phyloP scores from a whole-genome alignment of 2,797 vertebrate genomes.

The Acrossocheilus wenchowensis region DNA sequence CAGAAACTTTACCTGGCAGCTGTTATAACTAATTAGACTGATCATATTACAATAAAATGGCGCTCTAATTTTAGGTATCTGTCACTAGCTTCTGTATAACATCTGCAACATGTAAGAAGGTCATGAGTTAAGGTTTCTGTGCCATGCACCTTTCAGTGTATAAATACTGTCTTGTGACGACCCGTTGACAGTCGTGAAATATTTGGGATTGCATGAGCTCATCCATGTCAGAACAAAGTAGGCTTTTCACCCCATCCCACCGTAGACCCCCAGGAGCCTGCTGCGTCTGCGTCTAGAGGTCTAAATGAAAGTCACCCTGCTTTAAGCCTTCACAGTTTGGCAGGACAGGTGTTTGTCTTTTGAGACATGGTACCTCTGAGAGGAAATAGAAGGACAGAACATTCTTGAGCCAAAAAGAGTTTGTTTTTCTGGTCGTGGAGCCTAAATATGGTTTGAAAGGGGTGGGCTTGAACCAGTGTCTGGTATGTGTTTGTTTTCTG shows the following conservation, averaged over 20 bases:
- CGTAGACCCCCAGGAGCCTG: constrained; percentile 13
- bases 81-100: constrained; percentile 48
- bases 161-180: constrained; percentile 62
- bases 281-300: background rate
- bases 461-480: constrained; percentile 19
- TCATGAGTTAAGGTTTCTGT: constrained; percentile 32
- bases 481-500: constrained; percentile 65
- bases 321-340: constrained; percentile 24
- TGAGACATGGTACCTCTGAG: constrained; percentile 17
- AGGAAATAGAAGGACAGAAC: constrained; percentile 16
- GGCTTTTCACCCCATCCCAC: background rate
- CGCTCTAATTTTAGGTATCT: constrained; percentile 44
- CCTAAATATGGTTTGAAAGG: constrained; percentile 32
- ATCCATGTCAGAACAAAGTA: constrained; percentile 44
- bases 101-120: constrained; percentile 40
- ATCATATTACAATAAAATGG: background rate
- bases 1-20: background rate
- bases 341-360: constrained; percentile 34
- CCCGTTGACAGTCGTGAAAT: constrained; percentile 62
- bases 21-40: background rate
- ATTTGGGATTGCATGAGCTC: constrained; percentile 56
- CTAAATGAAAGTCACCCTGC: constrained; percentile 35
- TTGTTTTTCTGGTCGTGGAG: constrained; percentile 61
- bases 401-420: constrained; percentile 54
- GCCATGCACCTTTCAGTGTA: constrained; percentile 35